Evolutionary conservation across 1,140 invertebrate species (phyloP), one percentile per base, ranked within the genome.

Genomic region (Brachionus angularis): DNA sequence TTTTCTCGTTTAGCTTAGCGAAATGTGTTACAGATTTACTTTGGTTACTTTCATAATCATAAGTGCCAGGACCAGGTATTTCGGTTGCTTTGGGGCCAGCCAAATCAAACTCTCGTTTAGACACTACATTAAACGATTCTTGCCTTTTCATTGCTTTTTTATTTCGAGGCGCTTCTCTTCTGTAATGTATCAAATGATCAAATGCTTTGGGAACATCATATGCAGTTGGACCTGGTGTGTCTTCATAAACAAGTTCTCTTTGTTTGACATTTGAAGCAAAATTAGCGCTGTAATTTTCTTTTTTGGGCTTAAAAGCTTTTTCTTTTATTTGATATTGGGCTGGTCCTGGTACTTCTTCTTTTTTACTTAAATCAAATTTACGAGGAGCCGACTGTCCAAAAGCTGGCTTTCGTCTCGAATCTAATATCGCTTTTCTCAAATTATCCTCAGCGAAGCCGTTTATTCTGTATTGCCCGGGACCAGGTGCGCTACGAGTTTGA

Each of bases 381-480:
- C 79, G 72, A 1, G 75, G 71, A 16, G 78, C 76, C 1, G 76
- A 76, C 3, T 76, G 77, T 16, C 78, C 78, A 74, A 81, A 81
- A 49, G 79, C 77, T 2, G 78, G 78, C 42, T 76, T 75, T 7
- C 76, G 50, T 25, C 78, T 78, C 42, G 77, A 77, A 72, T 79
- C 78, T 33, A 80, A 72, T 70, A 80, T 80, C 0, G 79, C 79
- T 72, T 77, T 80, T 25, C 77, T 67, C 76, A 81, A 77, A 70
- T 77, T 79, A 21, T 82, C 79, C 42, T 78, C 75, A 2, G 78
- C 79, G 75, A 82, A 75, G 23, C 80, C 80, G 49, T 74, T 71
- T n/a, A 78, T 75, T 73, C 78, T 80, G 71, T 82, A 82, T 3
- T 78, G 72, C 12, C 78, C 80, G 14, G 80, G 80, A 71, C 80